Base-by-base conservation (phyloP, 2,113 vertebrate genomes). In the Mustelus asterias region DNA sequence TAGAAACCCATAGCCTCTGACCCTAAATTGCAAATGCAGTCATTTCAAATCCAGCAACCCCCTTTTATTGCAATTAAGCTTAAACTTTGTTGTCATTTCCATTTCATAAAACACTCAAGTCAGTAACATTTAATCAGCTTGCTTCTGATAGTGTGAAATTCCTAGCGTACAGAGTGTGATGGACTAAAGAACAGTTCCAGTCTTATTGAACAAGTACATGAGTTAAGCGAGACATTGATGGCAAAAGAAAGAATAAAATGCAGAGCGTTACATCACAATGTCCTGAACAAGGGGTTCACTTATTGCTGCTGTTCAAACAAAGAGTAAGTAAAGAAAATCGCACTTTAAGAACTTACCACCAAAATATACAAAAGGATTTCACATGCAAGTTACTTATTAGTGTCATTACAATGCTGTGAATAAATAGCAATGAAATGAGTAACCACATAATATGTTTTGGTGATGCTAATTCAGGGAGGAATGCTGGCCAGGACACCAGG, bases 71-170 rank as follows among this genome's bases (percentile, higher is more conserved):
- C 44, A 70, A 44, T 63, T 94, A 67, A 69, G 63, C n/a, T 70
- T 41, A 24, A 94, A 41, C 63, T 67, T 20, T 69, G 13, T 24
- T 72, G 67, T 14, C 41, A 14, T 95, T 95, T 76, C 94, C 69
- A 95, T 76, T 70, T 95, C 94, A 95, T 70, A 48, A 44, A 95
- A 76, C 69, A 76, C 94, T 72, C 69, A 67, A 95, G 44, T 24
- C 16, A 44, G 92, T 67, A 29, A 95, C 37, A 18, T 44, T 54
- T 29, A 95, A 76, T 95, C 94, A 72, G 44, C 44, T 93, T 54
- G 94, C 16, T 33, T 72, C 94, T 72, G 69, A 72, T 72, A 54
- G 41, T 16, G 44, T 48, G 69, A 22, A 76, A 76, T 76, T 95
- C 94, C 41, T 95, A 26, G 70, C 16, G 20, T 37, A 22, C 26